Evolutionary conservation across 2,888 invertebrate species (phyloP).

Genomic region (Monoplex corrugatus): DNA sequence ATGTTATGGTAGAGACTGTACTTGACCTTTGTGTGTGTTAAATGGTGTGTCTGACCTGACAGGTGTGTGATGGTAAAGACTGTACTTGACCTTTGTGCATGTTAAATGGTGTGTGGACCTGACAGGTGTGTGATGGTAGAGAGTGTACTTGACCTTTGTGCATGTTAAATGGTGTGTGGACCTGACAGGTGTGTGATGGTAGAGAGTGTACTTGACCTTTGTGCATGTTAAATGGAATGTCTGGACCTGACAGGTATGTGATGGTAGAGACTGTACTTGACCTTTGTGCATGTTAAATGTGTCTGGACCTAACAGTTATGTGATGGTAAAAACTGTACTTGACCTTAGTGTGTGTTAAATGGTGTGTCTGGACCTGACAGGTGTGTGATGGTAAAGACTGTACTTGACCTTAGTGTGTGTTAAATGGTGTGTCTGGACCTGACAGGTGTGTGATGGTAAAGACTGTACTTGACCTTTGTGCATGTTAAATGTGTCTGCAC

Average conservation of each 20-base stretch:
- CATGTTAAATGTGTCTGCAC: no score
- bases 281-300: no score
- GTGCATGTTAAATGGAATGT: no score
- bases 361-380: background rate
- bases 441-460: background rate
- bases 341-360: no score
- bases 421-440: background rate
- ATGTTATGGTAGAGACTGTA: background rate
- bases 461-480: background rate
- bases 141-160: background rate
- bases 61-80: background rate
- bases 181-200: background rate
- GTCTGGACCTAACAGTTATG: background rate
- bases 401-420: no score
- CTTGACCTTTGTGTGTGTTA: no score
- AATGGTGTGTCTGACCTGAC: background rate
- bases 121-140: background rate
- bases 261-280: background rate
- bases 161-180: background rate
- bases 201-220: background rate
- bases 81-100: no score
- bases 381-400: background rate
- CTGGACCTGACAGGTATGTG: background rate
- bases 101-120: background rate
- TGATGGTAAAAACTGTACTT: background rate